These are phyloP conservation scores for Brachionus sp. DNA, from an alignment of 1,140 invertebrate genomes.

Conservation along the genomic window DNA sequence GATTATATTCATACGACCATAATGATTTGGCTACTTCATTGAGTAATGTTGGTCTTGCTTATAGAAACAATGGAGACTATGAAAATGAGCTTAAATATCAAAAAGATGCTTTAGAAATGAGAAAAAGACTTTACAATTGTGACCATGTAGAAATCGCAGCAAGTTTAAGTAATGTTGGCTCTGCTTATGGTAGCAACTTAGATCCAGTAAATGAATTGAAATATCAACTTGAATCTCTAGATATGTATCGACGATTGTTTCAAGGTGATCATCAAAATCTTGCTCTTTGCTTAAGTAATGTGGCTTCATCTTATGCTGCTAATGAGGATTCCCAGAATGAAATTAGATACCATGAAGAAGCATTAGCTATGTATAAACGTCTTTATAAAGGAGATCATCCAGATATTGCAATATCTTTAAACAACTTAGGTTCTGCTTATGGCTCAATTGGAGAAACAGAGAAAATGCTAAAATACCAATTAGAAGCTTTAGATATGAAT, in stretches of 20 bases:
- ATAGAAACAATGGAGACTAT: constrained; percentile 14
- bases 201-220: constrained; percentile 17
- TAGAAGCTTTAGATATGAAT: constrained; percentile 40
- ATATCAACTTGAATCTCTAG: background rate
- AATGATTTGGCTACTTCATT: background rate
- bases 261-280: constrained; percentile 7
- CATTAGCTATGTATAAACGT: constrained; percentile 17
- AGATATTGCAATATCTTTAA: constrained; percentile 20
- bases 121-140: background rate
- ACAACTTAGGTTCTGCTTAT: constrained; percentile 9
- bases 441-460: background rate
- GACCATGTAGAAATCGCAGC: background rate
- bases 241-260: background rate
- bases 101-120: background rate
- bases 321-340: constrained; percentile 19
- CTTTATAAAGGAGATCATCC: constrained; percentile 21
- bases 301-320: background rate
- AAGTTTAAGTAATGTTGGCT: constrained; percentile 32
- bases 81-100: constrained; percentile 7
- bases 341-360: background rate
- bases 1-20: background rate
- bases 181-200: background rate
- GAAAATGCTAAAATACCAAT: constrained; percentile 12
- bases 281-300: background rate
- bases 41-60: constrained; percentile 22